phyloP scores from a whole-genome alignment of 2,797 vertebrate genomes.

The Remorina albescens region DNA sequence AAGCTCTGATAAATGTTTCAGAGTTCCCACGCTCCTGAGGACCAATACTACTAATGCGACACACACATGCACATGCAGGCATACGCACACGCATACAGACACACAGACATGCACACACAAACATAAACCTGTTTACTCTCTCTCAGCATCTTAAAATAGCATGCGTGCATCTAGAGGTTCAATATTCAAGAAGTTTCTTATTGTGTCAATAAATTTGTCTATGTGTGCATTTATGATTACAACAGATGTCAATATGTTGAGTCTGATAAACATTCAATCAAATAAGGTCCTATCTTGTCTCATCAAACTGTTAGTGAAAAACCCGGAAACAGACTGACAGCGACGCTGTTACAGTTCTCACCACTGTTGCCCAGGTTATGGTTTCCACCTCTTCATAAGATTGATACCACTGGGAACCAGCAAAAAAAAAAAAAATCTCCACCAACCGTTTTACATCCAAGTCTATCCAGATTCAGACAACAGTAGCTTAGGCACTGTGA shows the following conservation, averaged over 20 bases:
- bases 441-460: no score
- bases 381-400: not conserved
- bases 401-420: not conserved
- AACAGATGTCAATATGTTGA: not conserved
- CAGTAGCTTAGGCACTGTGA: no score
- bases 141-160: constrained; percentile 57
- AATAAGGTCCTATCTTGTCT: not conserved
- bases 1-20: constrained; percentile 35
- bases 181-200: constrained; percentile 42
- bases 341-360: no score
- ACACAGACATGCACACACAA: constrained; percentile 13
- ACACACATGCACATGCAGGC: not conserved
- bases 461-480: no score
- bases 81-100: constrained; percentile 12
- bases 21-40: constrained; percentile 69
- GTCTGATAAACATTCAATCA: not conserved
- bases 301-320: not conserved
- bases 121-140: constrained; percentile 49
- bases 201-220: constrained; percentile 27
- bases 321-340: not conserved
- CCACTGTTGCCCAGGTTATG: not conserved
- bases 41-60: constrained; percentile 27
- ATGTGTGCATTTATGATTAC: constrained; percentile 8
- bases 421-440: no score
- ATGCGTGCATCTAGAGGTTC: constrained; percentile 53